Base-by-base conservation (phyloP, 2,797 vertebrate species). In the Sebastes miniatus region DNA sequence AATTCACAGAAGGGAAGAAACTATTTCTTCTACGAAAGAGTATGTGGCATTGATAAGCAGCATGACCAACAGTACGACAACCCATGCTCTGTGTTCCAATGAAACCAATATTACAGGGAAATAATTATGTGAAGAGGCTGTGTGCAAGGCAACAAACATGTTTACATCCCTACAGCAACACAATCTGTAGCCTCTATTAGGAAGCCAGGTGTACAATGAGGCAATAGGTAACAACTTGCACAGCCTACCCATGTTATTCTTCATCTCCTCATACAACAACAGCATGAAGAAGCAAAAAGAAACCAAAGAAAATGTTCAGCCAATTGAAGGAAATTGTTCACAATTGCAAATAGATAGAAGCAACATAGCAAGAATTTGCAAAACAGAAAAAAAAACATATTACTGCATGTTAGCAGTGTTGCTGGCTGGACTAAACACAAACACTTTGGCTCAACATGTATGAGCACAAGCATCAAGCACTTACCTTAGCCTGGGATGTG, bases 141-240 rank as follows among this genome's bases (percentile, higher is more conserved):
- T 12, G 34, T 71, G 50, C 22, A 72, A 66, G 34, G 57, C 20
- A 84, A 32, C 25, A 69, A 43, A 69, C 29, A 68, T 57, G 39
- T 69, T 77, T 63, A 56, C 29, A 47, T 59, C 29, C 54, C 39
- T n/a, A 32, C 59, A 76, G 36, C 25, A 61, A 70, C 73, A 66
- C 43, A 76, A 32, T 69, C 27, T 39, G 22, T n/a, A 20, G 34
- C 52, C 25, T 62, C 27, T 57, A 52, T 54, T 47, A 50, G n/a
- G 80, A 68, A 80, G 61, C 16, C 25, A 64, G 68, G 59, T 77
- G 68, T 64, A 64, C 43, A 70, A 29, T 14, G 24, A 50, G 4
- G 57, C 59, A 22, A 80, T 8, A 43, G 34, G n/a, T 43, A 58
- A 29, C 1, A 18, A 57, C 58, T 29, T 47, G 22, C 6, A 25